A percentile compares a stretch with the other conserved stretches of the same genome.
phyloP scores from a whole-genome alignment of 2,113 vertebrate genomes.

The Salvelinus fontinalis region DNA sequence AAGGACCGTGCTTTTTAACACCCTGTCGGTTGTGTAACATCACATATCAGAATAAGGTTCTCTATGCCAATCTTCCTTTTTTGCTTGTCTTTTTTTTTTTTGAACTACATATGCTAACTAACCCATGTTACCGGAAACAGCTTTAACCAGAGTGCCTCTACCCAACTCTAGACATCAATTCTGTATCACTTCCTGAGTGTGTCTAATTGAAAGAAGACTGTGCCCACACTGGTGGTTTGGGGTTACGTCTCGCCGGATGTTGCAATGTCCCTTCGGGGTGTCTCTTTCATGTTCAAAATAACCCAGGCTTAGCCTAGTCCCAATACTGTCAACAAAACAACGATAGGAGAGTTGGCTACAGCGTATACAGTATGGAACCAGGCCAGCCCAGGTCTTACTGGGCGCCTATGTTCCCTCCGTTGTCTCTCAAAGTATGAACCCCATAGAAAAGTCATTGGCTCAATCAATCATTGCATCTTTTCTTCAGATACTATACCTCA shows the following conservation, averaged over 20 bases:
- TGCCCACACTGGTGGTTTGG: conserved; percentile 24
- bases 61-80: background rate
- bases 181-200: conserved; percentile 30
- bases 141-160: conserved; percentile 24
- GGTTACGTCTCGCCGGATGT: conserved; percentile 29
- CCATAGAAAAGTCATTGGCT: no score
- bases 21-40: background rate
- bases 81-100: background rate
- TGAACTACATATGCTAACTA: no score
- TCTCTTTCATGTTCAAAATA: conserved; percentile 20
- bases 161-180: conserved; percentile 9
- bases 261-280: conserved; percentile 12
- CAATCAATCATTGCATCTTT: no score
- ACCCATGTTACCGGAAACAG: background rate
- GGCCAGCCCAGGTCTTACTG: no score
- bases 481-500: no score
- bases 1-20: background rate
- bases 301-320: background rate
- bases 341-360: no score
- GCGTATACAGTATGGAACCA: no score
- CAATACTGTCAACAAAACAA: conserved; percentile 3
- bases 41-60: background rate
- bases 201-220: background rate
- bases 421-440: no score
- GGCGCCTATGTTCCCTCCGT: no score